Evolutionary conservation across 2,888 invertebrate genomes (phyloP).

Genomic region (Epinotia demarniana): DNA sequence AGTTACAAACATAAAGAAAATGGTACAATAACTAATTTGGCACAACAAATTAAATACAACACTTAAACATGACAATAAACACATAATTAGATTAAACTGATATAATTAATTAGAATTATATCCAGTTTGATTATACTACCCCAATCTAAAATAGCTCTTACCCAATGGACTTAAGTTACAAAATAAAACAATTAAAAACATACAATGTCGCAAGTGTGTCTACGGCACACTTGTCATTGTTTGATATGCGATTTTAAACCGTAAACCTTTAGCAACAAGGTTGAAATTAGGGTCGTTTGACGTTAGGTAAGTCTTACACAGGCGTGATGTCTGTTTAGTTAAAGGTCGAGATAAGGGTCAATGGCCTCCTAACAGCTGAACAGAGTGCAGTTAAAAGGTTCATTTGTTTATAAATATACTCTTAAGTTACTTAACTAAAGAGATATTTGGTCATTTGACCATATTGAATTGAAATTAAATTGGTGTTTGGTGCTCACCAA

Average conservation of each 20-base stretch:
- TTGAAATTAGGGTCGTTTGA: not conserved
- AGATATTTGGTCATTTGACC: not conserved
- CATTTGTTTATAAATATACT: not conserved
- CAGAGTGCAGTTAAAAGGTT: not conserved
- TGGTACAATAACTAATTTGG: too few relatives aligned
- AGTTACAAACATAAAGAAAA: too few relatives aligned
- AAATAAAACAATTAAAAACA: not conserved
- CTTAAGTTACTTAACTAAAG: not conserved
- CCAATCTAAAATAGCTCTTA: not conserved
- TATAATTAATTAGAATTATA: not conserved
- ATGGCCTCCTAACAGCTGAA: slow-evolving; percentile 19
- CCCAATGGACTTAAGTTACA: not conserved
- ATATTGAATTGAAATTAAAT: not conserved
- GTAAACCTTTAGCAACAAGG: not conserved
- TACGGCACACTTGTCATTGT: not conserved
- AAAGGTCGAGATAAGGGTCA: slow-evolving; percentile 21
- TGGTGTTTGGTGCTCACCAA: too few relatives aligned
- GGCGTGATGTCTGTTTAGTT: slow-evolving; percentile 6
- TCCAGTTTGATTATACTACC: not conserved
- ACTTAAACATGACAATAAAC: not conserved
- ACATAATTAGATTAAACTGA: not conserved
- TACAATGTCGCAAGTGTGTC: not conserved
- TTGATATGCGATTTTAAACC: not conserved
- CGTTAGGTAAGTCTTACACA: not conserved
- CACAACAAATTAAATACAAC: too few relatives aligned